Percentiles rank a stretch among this genome's conserved stretches.
phyloP scores from a whole-genome alignment of 2,888 invertebrate genomes.

The Agrypnus murinus region DNA sequence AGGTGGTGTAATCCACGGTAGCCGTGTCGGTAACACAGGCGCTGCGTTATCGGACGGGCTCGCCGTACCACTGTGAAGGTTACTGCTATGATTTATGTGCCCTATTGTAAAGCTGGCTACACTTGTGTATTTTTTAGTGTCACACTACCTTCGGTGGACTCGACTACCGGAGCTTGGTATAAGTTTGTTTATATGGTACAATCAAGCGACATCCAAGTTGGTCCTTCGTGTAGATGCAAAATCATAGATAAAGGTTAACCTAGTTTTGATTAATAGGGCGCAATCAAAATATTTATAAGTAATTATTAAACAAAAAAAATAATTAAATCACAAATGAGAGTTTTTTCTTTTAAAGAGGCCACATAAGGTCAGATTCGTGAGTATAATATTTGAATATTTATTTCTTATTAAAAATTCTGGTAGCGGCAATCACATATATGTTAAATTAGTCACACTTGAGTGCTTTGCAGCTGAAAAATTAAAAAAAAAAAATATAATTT shows the following conservation, averaged over 20 bases:
- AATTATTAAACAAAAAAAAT: slow-evolving; percentile 19
- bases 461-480: not conserved
- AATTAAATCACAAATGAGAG: not conserved
- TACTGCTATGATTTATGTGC: slow-evolving; percentile 62
- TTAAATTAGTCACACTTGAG: slow-evolving; percentile 53
- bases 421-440: slow-evolving; percentile 50
- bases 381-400: slow-evolving; percentile 54
- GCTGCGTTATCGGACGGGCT: slow-evolving; percentile 60
- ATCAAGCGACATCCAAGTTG: slow-evolving; percentile 19
- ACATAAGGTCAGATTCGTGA: slow-evolving; percentile 27
- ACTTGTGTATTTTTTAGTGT: slow-evolving; percentile 46
- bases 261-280: slow-evolving; percentile 15
- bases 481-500: not conserved
- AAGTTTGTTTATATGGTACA: slow-evolving; percentile 35
- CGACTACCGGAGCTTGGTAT: slow-evolving; percentile 34
- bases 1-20: slow-evolving; percentile 69
- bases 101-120: slow-evolving; percentile 61
- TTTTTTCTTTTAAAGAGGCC: slow-evolving; percentile 2
- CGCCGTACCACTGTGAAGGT: slow-evolving; percentile 60
- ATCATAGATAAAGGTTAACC: too few relatives aligned
- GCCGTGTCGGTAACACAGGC: slow-evolving; percentile 62
- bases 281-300: slow-evolving; percentile 23
- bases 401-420: slow-evolving; percentile 53
- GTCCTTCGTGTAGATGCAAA: too few relatives aligned
- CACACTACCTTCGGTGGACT: slow-evolving; percentile 32